Evolutionary conservation across 2,113 vertebrate species (phyloP).

Genomic region (Puntigrus tetrazona): DNA sequence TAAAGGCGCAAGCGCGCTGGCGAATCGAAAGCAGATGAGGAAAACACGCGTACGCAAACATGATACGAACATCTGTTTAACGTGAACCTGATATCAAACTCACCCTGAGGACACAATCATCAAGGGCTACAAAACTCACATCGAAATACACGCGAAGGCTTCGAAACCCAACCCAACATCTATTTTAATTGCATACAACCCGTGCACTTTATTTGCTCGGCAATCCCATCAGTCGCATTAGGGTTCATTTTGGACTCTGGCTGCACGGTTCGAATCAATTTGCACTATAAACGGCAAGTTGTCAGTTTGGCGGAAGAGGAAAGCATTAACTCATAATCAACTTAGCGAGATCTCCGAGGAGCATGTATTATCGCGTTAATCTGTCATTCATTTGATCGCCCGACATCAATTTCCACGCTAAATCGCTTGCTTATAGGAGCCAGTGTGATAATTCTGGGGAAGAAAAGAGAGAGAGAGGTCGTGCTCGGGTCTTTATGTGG

Average conservation of each 20-base stretch:
- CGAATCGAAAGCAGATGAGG: not conserved
- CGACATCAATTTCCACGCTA: not conserved
- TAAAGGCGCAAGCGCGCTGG: not conserved
- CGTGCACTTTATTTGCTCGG: not conserved
- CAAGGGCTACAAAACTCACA: not conserved
- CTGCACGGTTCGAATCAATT: not conserved
- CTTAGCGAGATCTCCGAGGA: not conserved
- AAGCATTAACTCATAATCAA: constrained; percentile 9
- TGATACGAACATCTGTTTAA: constrained; percentile 1
- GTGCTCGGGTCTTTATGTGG: constrained; percentile 16
- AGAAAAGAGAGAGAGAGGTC: not conserved
- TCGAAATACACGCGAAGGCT: not conserved
- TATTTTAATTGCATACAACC: not conserved
- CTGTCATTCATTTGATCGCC: not conserved
- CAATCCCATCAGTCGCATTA: not conserved
- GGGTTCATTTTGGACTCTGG: not conserved
- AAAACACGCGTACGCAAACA: not conserved
- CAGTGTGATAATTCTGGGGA: not conserved
- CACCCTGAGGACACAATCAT: not conserved
- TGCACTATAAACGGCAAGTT: not conserved
- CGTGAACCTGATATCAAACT: not conserved
- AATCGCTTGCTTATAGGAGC: not conserved
- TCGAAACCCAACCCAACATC: not conserved
- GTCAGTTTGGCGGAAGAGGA: not conserved
- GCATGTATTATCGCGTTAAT: not conserved